Conservation (phyloP, 30 jellyfish, hydroid and myxozoan species). For the Turritopsis dohrnii region DNA sequence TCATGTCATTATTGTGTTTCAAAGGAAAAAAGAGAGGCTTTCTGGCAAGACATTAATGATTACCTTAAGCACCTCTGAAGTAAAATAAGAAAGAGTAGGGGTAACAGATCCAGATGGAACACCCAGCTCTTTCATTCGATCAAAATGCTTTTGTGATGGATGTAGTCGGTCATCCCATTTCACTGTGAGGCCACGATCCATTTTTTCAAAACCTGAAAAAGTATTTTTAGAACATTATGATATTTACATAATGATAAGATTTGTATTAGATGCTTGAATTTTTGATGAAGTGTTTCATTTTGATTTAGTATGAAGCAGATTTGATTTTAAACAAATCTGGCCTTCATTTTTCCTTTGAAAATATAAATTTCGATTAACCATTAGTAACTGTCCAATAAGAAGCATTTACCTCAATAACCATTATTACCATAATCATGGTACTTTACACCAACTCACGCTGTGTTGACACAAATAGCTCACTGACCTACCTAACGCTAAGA, state of each 20-base stretch:
- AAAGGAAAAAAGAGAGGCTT: too few relatives aligned
- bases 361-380: neutral
- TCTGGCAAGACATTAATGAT: neutral
- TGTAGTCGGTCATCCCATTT: constrained; percentile 66
- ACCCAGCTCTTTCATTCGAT: constrained; percentile 77
- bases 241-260: neutral
- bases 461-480: too few relatives aligned
- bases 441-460: too few relatives aligned
- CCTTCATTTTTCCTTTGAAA: neutral
- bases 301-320: too few relatives aligned
- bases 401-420: too few relatives aligned
- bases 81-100: constrained; percentile 52
- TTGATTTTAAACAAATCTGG: neutral
- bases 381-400: neutral
- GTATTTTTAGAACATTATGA: neutral
- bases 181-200: constrained; percentile 87
- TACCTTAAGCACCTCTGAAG: constrained; percentile 93
- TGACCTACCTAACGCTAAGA: constrained; percentile 84
- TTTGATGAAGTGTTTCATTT: too few relatives aligned
- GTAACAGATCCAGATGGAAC: constrained; percentile 66
- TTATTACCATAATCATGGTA: too few relatives aligned
- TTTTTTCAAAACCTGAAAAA: constrained; percentile 84
- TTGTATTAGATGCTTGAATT: too few relatives aligned
- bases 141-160: constrained; percentile 88
- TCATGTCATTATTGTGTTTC: too few relatives aligned